Percentiles rank a stretch among this genome's conserved stretches.
Evolutionary conservation across 2,888 invertebrate genomes (phyloP).

Genomic region (Caenorhabditis drosophilae): DNA sequence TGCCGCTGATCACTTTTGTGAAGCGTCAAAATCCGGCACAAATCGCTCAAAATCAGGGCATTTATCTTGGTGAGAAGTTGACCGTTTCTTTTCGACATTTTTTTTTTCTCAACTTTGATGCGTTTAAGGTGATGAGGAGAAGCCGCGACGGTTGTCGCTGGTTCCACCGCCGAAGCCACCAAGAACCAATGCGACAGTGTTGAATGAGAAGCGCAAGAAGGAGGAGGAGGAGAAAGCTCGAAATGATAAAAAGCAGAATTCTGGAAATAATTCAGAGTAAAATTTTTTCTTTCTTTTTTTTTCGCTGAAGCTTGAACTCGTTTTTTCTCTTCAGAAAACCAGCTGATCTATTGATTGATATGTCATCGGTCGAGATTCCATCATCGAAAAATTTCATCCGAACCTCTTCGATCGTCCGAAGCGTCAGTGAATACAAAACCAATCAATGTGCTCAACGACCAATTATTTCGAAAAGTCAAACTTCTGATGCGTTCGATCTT

Average conservation of each 20-base stretch:
- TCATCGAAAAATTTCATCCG: constrained; percentile 12
- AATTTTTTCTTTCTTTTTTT: too few species aligned
- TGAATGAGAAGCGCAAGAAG: constrained; percentile 51
- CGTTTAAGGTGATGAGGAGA: too few species aligned
- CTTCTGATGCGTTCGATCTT: constrained; percentile 57
- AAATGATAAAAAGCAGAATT: constrained; percentile 5
- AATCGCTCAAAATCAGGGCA: constrained; percentile 43
- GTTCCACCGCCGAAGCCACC: constrained; percentile 66
- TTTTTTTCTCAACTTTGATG: constrained; percentile 1
- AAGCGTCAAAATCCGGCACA: constrained; percentile 31
- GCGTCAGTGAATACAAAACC: constrained; percentile 67
- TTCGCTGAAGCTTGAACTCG: not conserved
- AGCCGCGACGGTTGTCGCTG: constrained; percentile 42
- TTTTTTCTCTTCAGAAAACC: constrained; percentile 11
- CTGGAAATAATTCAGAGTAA: too few species aligned
- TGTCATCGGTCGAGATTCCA: constrained; percentile 1
- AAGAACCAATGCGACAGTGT: constrained; percentile 56
- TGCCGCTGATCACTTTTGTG: constrained; percentile 55
- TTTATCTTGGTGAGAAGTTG: constrained; percentile 61
- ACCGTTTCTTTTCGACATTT: not conserved
- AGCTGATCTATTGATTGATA: constrained; percentile 15
- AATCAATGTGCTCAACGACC: constrained; percentile 25
- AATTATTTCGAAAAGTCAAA: constrained; percentile 53
- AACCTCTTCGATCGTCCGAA: constrained; percentile 66
- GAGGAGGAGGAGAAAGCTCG: constrained; percentile 37